Conservation (phyloP, 1,140 invertebrate genomes). For the Caligus rogercresseyi region DNA sequence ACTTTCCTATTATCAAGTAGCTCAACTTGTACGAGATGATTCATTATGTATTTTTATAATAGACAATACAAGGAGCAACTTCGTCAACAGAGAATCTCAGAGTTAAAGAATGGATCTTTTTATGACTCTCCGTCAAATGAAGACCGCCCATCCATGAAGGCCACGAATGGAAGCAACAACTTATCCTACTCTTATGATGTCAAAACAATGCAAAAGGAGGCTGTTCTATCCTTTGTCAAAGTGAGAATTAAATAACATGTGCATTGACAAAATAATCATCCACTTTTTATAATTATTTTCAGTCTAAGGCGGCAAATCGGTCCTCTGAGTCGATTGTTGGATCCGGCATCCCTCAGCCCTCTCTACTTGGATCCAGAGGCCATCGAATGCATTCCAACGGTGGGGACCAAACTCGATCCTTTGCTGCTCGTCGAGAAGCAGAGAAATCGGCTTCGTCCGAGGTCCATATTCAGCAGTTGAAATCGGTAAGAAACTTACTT, state of each 20-base stretch:
- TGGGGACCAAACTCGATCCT: neutral
- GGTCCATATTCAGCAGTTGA: conserved; percentile 17
- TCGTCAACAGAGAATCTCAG: conserved; percentile 24
- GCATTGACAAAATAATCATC: no score
- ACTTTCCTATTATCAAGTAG: no score
- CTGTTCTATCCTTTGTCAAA: conserved; percentile 28
- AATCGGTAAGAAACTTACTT: conserved; percentile 13
- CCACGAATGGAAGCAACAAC: no score
- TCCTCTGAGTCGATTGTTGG: neutral
- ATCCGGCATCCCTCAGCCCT: conserved; percentile 3
- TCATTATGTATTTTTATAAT: neutral
- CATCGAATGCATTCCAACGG: neutral
- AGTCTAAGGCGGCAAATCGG: conserved; percentile 2
- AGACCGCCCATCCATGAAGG: conserved; percentile 21
- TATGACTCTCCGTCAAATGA: conserved; percentile 26
- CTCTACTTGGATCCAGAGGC: neutral
- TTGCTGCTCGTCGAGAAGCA: neutral
- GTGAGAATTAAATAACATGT: conserved; percentile 22
- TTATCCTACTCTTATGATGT: conserved; percentile 21
- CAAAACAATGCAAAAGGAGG: conserved; percentile 28
- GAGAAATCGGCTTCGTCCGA: conserved; percentile 15
- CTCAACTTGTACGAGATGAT: no score
- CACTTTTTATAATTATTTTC: no score
- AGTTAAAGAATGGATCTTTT: conserved; percentile 25
- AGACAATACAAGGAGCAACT: conserved; percentile 25